Conservation (phyloP, 2,888 invertebrate species). For the Gibbula magus region DNA sequence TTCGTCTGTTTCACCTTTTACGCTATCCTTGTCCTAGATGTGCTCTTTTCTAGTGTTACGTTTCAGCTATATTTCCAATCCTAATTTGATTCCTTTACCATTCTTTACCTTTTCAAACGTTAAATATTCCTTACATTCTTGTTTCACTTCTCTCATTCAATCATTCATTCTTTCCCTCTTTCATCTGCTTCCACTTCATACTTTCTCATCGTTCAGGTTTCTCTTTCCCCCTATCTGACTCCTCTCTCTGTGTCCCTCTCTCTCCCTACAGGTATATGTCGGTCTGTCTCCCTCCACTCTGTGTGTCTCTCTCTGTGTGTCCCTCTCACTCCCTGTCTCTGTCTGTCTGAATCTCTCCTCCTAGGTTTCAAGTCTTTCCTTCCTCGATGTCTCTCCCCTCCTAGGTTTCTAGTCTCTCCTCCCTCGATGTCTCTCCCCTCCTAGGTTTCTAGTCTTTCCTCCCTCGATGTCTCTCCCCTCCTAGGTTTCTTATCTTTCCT, state of each 20-base stretch:
- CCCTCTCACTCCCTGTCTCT: not conserved
- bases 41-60: too few species aligned
- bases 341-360: slow-evolving; percentile 29
- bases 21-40: too few species aligned
- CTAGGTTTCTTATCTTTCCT: too few species aligned
- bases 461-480: too few species aligned
- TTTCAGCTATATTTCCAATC: too few species aligned
- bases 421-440: not conserved
- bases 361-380: slow-evolving; percentile 35
- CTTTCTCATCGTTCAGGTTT: too few species aligned
- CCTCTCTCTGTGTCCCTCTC: not conserved
- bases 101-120: too few species aligned
- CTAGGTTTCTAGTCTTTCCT: too few species aligned
- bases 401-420: not conserved
- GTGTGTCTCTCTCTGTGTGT: not conserved
- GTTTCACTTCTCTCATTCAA: not conserved
- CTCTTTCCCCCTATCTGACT: not conserved
- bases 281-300: slow-evolving; percentile 3
- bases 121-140: not conserved
- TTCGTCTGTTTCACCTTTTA: too few species aligned
- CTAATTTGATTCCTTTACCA: too few species aligned
- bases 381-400: slow-evolving; percentile 27
- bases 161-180: slow-evolving; percentile 12
- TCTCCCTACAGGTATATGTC: not conserved
- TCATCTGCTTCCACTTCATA: not conserved